Evolutionary conservation across 2,797 vertebrate species (phyloP).

Genomic region (Orestias chungarensis): DNA sequence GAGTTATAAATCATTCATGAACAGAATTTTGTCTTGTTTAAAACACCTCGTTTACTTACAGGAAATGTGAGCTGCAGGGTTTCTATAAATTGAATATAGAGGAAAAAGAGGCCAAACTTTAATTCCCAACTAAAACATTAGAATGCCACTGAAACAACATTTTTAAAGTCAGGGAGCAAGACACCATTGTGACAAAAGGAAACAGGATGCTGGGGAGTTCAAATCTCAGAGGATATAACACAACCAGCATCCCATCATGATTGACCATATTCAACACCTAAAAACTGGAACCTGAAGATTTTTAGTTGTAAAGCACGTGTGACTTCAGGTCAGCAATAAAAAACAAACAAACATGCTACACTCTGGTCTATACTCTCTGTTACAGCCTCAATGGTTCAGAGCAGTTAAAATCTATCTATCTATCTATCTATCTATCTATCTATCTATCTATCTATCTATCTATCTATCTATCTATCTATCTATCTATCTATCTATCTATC

Average conservation of each 20-base stretch:
- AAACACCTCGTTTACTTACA: not conserved
- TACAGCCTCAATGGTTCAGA: slow-evolving; percentile 23
- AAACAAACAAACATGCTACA: slow-evolving; percentile 12
- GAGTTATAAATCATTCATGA: slow-evolving; percentile 12
- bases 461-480: not conserved
- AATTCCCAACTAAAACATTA: slow-evolving; percentile 21
- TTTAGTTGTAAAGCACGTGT: slow-evolving; percentile 8
- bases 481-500: not conserved
- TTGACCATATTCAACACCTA: slow-evolving; percentile 22
- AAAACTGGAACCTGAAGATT: not conserved
- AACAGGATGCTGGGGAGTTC: slow-evolving; percentile 72
- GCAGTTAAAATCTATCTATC: slow-evolving; percentile 1
- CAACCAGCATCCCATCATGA: slow-evolving; percentile 38
- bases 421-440: not conserved
- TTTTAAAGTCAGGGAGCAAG: slow-evolving; percentile 39
- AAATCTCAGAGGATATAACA: slow-evolving; percentile 48
- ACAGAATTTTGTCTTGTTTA: slow-evolving; percentile 9
- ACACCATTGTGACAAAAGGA: slow-evolving; percentile 31
- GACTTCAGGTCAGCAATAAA: slow-evolving; percentile 25
- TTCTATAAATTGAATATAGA: not conserved
- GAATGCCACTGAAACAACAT: slow-evolving; percentile 46
- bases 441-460: not conserved
- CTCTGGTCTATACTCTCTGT: not conserved
- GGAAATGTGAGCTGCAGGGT: not conserved
- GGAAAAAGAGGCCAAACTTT: not conserved